Evolutionary conservation across 2,113 vertebrate species (phyloP).

Genomic region (Colossoma macropomum): DNA sequence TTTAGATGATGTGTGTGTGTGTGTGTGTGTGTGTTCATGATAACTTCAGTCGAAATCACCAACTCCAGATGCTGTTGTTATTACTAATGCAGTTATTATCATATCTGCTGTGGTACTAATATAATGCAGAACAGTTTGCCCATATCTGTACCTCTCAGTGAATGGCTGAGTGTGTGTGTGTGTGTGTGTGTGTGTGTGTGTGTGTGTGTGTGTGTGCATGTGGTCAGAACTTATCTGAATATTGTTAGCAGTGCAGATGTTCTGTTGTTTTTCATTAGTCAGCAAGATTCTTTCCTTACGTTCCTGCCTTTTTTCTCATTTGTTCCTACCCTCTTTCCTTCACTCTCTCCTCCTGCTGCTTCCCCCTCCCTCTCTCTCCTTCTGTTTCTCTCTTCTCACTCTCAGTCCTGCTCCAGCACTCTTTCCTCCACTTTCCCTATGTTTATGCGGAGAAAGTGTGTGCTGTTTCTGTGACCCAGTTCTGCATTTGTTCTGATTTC

Average conservation of each 20-base stretch:
- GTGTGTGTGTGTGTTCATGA: no score
- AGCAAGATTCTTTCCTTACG: constrained; percentile 28
- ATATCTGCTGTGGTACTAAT: neutral
- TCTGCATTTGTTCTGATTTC: constrained; percentile 2
- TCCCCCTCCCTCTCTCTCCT: neutral
- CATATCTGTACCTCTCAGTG: neutral
- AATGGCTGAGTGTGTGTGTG: neutral
- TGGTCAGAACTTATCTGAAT: neutral
- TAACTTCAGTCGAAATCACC: no score
- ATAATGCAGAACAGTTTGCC: neutral
- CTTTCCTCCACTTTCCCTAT: constrained; percentile 8
- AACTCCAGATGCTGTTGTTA: no score
- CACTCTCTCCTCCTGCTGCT: constrained; percentile 4
- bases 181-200: neutral
- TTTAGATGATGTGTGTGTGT: no score
- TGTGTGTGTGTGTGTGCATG: neutral
- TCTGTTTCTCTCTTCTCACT: constrained; percentile 8
- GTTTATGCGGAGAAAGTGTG: neutral
- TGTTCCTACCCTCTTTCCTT: neutral
- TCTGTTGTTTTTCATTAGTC: constrained; percentile 38
- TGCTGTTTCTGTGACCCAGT: constrained; percentile 1
- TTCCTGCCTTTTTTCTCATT: constrained; percentile 21
- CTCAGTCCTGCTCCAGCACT: constrained; percentile 5
- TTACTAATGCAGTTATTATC: no score
- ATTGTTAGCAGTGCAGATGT: neutral